Base-by-base conservation (phyloP, 1,140 invertebrate genomes). In the Apolygus lucorum region DNA sequence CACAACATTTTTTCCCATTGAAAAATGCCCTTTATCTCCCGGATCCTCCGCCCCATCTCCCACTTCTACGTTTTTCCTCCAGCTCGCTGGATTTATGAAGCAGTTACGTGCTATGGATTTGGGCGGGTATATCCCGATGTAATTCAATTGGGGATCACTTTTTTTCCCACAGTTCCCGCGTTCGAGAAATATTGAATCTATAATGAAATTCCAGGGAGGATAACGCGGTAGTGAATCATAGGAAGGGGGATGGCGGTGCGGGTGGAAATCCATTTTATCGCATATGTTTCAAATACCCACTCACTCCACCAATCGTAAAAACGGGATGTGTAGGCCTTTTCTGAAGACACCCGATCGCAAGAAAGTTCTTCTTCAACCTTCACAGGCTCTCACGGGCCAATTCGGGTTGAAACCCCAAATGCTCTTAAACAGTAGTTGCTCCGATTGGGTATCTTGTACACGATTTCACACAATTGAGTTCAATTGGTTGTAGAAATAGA, bases 1-100 rank as follows among this genome's bases (percentile, higher is more conserved):
- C 34, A 49, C 34, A 49, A 49, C 34, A 49, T 49, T 49, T 49
- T 49, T 49, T 49, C 34, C 34, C 34, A 49, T 49, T 49, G 34
- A 49, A 49, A 49, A 49, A 49, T 49, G 34, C 34, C 34, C 17
- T 49, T 49, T 49, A 49, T 49, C 34, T 49, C 34, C 17, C 34
- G 8, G 17, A 49, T 49, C 34, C 34, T 17, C 34, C 34, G 17
- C 34, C 34, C 17, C 34, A 11, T 49, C 34, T 17, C 34, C 34
- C 17, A 17, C 34, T 17, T 17, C 34, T 17, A 8, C 34, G 8
- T 49, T 17, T 8, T 17, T 49, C 8, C 34, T 8, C 34, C 8
- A 49, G 17, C 34, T 17, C 17, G 34, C 34, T 49, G 34, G 34
- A 49, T 49, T 49, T 49, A 49, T 49, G 34, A 49, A 49, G 34